Evolutionary conservation across 2,113 vertebrate species (phyloP).

Genomic region (Peromyscus leucopus): DNA sequence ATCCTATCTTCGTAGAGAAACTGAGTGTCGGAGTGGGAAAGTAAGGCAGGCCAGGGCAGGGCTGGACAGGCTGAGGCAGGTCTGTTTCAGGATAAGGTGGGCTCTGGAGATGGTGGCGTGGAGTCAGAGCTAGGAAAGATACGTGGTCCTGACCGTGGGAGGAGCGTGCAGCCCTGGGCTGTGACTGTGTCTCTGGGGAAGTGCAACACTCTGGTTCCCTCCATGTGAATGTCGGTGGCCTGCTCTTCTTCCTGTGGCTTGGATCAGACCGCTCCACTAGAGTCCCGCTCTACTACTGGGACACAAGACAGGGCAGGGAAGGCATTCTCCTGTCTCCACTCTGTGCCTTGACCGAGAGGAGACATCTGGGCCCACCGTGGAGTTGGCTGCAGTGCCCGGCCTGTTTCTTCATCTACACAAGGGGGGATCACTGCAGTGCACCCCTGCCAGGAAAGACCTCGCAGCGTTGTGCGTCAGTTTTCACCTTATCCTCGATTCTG

Average conservation of each 20-base stretch:
- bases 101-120: not conserved
- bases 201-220: not conserved
- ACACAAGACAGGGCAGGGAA: not conserved
- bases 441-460: not conserved
- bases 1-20: not conserved
- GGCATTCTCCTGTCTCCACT: not conserved
- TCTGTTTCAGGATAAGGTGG: not conserved
- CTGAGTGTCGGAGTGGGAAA: not conserved
- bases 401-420: not conserved
- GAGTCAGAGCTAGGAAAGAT: not conserved
- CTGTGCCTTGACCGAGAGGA: not conserved
- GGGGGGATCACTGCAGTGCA: not conserved
- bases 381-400: not conserved
- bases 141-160: not conserved
- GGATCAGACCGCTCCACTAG: not conserved
- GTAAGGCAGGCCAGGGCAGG: not conserved
- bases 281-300: not conserved
- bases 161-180: not conserved
- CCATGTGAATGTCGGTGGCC: not conserved
- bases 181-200: not conserved
- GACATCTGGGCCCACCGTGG: not conserved
- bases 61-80: not conserved
- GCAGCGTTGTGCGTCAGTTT: not conserved
- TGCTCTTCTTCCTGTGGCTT: not conserved
- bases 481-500: not conserved